Evolutionary conservation across 2,113 vertebrate genomes (phyloP), one percentile per base, ranked within the genome.

Genomic region (Grammomys surdaster): DNA sequence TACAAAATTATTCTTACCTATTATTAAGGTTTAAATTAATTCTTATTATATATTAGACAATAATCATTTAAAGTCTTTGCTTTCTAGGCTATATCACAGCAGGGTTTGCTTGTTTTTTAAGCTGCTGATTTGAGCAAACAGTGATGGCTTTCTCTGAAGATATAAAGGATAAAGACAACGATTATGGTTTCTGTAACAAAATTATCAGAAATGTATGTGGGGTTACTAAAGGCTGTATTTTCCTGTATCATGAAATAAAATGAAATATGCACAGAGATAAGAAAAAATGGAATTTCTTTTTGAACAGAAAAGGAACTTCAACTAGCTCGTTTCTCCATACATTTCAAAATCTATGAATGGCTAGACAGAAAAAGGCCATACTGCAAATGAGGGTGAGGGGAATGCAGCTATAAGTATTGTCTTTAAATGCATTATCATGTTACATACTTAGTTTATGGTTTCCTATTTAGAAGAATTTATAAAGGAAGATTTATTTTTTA

Each of bases 361-460:
- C 48, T 12, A 54, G 7, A 16, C 22, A 89, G 46, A 54, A 19
- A 93, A 80, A 4, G 46, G 1, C 17, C 65, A 17, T 13, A n/a
- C 46, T 36, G 6, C 10, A 26, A 5, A 1, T 40, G 8, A 3
- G 2, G 19, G 14, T 3, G 1, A 40, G 6, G 5, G 2, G 20
- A 9, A 91, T 3, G 3, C 9, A 80, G n/a, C 51, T 89, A 1
- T n/a, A 26, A 75, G 70, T 76, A 26, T 86, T n/a, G 40, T 17
- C 22, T 70, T 73, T 19, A 51, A 58, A 58, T 67, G 4, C 14
- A 63, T 19, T 72, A 14, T 8, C 7, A 70, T 88, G 14, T 4
- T 81, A n/a, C 67, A 56, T 63, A 77, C 4, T 3, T 67, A 43
- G 16, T 8, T 33, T 22, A 31, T 20, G 9, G 7, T 19, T 82